Base-by-base conservation (phyloP, 2,797 vertebrate species). In the Enteromius unitaeniatus region DNA sequence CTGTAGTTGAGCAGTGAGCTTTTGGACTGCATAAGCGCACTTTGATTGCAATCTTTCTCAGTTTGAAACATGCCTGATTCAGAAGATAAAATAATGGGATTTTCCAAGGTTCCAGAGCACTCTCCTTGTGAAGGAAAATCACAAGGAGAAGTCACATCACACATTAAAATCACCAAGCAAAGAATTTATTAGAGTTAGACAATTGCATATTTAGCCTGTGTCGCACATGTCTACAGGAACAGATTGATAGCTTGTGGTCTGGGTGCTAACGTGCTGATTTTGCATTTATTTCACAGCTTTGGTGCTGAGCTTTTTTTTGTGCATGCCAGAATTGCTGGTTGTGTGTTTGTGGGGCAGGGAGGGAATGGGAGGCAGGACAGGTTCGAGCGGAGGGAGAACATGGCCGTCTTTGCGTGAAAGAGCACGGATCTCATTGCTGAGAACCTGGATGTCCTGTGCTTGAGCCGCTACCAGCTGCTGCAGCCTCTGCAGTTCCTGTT, bases 341-440 rank as follows among this genome's bases (percentile, higher is more conserved):
- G 34, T 15, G 58, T 72, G 34, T 67, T 28, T 47, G 73, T 34
- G 14, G 21, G 53, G 28, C 8, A 21, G 42, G 4, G 82, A 81
- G 17, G 79, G 1, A 8, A 88, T 89, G 17, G 94, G 91, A 0
- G 92, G 81, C 34, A 73, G 70, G 0, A 83, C n/a, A 15, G 86
- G 65, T 1, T 88, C 89, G 62, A 90, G 67, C 0, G 94, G 94
- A 10, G 93, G 94, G 40, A 95, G 90, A 34, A 95, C 84, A 1
- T 88, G 86, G 0, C 92, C 94, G 2, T 93, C 95, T 90, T 95
- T 96, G 79, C 81, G 92, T 28, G 92, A 93, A 79, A 96, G 86
- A 10, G 92, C 4, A 15, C 1, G 3, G 68, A 97, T 96, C 89
- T 97, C 96, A 78, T 90, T 88, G 58, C 83, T 93, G 53, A 97